Percentiles rank a stretch among this genome's conserved stretches.
These are phyloP conservation scores for Drosophila pandora DNA, from an alignment of 1,140 invertebrate genomes.

Conservation along the genomic window DNA sequence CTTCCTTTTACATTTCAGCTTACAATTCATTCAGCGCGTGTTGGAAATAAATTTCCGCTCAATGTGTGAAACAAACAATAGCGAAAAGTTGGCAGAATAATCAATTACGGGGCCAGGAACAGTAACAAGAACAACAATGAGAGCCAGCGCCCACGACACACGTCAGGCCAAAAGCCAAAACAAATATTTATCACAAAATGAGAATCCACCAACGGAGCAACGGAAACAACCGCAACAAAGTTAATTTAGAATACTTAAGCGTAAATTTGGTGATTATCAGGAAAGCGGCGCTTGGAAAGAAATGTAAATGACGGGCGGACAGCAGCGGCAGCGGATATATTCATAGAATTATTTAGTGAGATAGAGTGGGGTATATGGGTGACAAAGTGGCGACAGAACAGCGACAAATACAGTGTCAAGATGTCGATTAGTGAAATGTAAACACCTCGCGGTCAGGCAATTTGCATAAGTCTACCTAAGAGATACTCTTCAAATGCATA, in stretches of 20 bases:
- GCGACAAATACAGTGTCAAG: constrained; percentile 19
- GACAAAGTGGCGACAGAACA: constrained; percentile 11
- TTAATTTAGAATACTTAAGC: constrained; percentile 43
- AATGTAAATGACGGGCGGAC: constrained; percentile 27
- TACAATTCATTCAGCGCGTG: constrained; percentile 27
- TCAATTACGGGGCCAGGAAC: constrained; percentile 27
- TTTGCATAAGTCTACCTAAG: constrained; percentile 31
- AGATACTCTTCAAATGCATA: constrained; percentile 32
- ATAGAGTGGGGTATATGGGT: neutral
- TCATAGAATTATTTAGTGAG: neutral
- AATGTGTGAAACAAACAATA: constrained; percentile 43
- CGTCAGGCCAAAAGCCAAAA: constrained; percentile 42
- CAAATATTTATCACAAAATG: constrained; percentile 47
- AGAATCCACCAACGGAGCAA: constrained; percentile 2
- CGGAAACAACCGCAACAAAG: constrained; percentile 25
- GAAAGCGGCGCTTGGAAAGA: constrained; percentile 19
- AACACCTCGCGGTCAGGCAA: constrained; percentile 31
- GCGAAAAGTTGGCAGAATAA: constrained; percentile 40
- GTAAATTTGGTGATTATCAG: constrained; percentile 42
- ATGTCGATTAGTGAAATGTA: constrained; percentile 44
- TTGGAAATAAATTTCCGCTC: constrained; percentile 39
- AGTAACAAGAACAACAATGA: constrained; percentile 11
- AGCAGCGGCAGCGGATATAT: constrained; percentile 1
- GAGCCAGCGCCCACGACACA: constrained; percentile 21
- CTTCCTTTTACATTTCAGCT: constrained; percentile 9